Conservation (phyloP, 2,113 vertebrate genomes). For the Hemichromis elongatus region DNA sequence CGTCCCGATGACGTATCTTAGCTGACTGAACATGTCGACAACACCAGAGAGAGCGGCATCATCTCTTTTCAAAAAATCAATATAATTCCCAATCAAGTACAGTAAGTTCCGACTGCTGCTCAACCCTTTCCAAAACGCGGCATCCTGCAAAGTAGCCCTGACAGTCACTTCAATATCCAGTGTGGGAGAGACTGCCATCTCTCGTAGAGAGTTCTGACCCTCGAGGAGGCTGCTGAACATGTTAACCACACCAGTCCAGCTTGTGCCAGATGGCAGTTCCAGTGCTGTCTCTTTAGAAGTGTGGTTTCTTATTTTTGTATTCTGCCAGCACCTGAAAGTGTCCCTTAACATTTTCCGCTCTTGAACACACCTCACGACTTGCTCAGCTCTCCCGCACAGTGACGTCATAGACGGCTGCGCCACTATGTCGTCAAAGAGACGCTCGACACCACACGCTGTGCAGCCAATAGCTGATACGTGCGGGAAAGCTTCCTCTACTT, state of each 20-base stretch:
- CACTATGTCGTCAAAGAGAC: constrained; percentile 30
- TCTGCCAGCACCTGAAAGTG: not conserved
- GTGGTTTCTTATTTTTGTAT: not conserved
- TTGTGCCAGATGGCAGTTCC: not conserved
- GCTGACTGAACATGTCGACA: constrained; percentile 24
- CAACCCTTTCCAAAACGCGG: constrained; percentile 39
- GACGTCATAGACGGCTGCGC: constrained; percentile 21
- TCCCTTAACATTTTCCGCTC: not conserved
- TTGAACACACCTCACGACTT: constrained; percentile 3
- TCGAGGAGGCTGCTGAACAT: constrained; percentile 35
- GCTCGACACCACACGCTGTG: not conserved
- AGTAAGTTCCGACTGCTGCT: constrained; percentile 27
- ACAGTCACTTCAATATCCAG: constrained; percentile 9
- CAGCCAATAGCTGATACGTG: constrained; percentile 40
- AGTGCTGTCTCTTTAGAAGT: not conserved
- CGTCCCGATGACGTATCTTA: constrained; percentile 6
- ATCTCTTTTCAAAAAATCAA: constrained; percentile 23
- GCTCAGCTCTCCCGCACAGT: constrained; percentile 38
- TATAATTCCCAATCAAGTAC: constrained; percentile 20
- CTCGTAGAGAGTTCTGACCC: constrained; percentile 21
- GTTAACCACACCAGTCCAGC: constrained; percentile 17
- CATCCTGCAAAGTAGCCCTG: constrained; percentile 13
- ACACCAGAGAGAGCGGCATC: constrained; percentile 14
- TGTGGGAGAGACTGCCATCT: constrained; percentile 29
- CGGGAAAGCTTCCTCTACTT: constrained; percentile 44